Percentiles rank a stretch among this genome's conserved stretches.
Evolutionary conservation across 2,888 invertebrate species (phyloP).

Genomic region (Platerodrilus igneus): DNA sequence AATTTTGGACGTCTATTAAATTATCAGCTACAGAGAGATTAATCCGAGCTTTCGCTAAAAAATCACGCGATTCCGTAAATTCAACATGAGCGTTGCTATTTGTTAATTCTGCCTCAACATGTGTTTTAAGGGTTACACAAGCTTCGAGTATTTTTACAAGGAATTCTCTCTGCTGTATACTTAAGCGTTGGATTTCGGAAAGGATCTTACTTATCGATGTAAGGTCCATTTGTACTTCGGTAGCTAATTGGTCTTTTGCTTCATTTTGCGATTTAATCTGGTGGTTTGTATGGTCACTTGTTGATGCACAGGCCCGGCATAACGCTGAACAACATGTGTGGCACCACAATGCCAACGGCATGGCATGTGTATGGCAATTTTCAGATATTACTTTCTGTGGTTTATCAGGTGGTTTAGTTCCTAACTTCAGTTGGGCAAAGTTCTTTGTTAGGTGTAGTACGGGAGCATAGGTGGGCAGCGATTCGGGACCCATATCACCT

Average conservation of each 20-base stretch:
- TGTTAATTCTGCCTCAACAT: conserved; percentile 69
- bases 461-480: conserved; percentile 64
- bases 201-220: conserved; percentile 65
- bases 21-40: conserved; percentile 56
- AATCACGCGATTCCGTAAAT: conserved; percentile 61
- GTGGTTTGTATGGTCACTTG: conserved; percentile 62
- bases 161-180: conserved; percentile 67
- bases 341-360: conserved; percentile 70
- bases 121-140: conserved; percentile 67
- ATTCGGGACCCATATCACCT: conserved; percentile 62
- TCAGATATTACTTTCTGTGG: conserved; percentile 50
- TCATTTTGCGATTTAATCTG: conserved; percentile 64
- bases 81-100: conserved; percentile 64
- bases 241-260: conserved; percentile 62
- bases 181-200: conserved; percentile 65
- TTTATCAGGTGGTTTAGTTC: conserved; percentile 47
- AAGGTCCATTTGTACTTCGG: conserved; percentile 63
- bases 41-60: conserved; percentile 57
- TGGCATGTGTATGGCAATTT: conserved; percentile 67
- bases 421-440: conserved; percentile 56
- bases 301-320: conserved; percentile 64
- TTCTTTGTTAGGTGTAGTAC: conserved; percentile 64
- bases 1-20: conserved; percentile 57
- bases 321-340: conserved; percentile 60
- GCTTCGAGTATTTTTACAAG: conserved; percentile 68